A percentile compares a stretch with the other conserved stretches of the same genome.
Evolutionary conservation across 2,113 vertebrate genomes (phyloP).

Genomic region (Thalassarche chlororhynchos): DNA sequence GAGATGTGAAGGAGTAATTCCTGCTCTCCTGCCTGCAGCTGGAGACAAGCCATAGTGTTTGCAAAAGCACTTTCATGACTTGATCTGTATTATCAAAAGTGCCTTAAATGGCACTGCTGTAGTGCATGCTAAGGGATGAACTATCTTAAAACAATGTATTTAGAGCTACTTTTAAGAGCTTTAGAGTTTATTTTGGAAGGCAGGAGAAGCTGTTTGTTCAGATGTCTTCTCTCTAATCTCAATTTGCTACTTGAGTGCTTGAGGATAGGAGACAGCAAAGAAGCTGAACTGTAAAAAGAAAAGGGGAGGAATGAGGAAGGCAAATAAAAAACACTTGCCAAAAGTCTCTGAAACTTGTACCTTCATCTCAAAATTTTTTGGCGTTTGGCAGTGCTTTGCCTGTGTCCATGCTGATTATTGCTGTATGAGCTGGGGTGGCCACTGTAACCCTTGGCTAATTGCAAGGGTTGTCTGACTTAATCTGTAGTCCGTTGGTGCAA

Average conservation of each 20-base stretch:
- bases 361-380: neutral
- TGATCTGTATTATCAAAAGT: neutral
- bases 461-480: neutral
- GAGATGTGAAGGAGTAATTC: neutral
- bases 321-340: neutral
- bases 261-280: neutral
- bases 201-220: neutral
- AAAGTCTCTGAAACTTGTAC: neutral
- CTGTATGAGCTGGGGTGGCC: neutral
- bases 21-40: neutral
- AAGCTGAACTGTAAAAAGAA: neutral
- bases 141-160: neutral
- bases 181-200: neutral
- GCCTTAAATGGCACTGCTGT: neutral
- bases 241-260: neutral
- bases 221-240: neutral
- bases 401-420: neutral
- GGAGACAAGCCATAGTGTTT: neutral
- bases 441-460: no score
- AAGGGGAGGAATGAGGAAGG: neutral
- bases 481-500: no score
- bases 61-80: neutral
- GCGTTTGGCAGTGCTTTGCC: neutral
- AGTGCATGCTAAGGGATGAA: no score
- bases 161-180: neutral